Evolutionary conservation across 2,888 invertebrate species (phyloP).

Genomic region (Catocala fraxini): DNA sequence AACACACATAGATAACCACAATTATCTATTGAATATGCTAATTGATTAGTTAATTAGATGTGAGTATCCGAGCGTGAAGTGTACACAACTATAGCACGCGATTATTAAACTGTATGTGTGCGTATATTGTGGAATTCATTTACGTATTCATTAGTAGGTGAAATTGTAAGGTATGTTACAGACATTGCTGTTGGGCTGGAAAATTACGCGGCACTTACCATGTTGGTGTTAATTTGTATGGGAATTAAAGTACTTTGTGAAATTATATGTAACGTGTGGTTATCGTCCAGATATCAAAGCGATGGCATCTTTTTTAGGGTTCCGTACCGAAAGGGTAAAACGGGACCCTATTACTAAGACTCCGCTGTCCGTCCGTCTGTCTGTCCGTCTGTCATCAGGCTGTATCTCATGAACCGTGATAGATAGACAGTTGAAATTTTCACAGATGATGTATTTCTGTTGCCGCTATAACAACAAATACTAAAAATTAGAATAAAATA

Average conservation of each 20-base stretch:
- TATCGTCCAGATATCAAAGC: neutral
- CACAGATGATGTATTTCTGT: too few relatives aligned
- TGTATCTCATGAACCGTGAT: too few relatives aligned
- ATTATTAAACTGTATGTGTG: slow-evolving; percentile 7
- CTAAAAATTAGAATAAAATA: too few relatives aligned
- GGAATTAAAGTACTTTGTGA: neutral
- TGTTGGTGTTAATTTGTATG: neutral
- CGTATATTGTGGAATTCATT: slow-evolving; percentile 2
- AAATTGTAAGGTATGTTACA: slow-evolving; percentile 9
- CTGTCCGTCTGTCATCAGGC: too few relatives aligned
- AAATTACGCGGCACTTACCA: slow-evolving; percentile 1
- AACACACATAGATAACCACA: slow-evolving; percentile 44
- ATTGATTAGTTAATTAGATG: slow-evolving; percentile 58
- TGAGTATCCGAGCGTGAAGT: slow-evolving; percentile 38
- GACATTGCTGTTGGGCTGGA: neutral
- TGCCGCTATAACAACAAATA: too few relatives aligned
- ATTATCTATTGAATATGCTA: slow-evolving; percentile 59
- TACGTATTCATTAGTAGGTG: slow-evolving; percentile 8
- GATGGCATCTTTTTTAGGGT: too few relatives aligned
- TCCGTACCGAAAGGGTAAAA: too few relatives aligned
- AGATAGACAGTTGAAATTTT: too few relatives aligned
- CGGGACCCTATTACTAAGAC: too few relatives aligned
- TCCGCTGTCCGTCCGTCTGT: too few relatives aligned
- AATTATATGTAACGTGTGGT: neutral
- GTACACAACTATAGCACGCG: slow-evolving; percentile 15